phyloP scores from a whole-genome alignment of 2,797 vertebrate genomes.

The Helicolenus hilgendorfi region DNA sequence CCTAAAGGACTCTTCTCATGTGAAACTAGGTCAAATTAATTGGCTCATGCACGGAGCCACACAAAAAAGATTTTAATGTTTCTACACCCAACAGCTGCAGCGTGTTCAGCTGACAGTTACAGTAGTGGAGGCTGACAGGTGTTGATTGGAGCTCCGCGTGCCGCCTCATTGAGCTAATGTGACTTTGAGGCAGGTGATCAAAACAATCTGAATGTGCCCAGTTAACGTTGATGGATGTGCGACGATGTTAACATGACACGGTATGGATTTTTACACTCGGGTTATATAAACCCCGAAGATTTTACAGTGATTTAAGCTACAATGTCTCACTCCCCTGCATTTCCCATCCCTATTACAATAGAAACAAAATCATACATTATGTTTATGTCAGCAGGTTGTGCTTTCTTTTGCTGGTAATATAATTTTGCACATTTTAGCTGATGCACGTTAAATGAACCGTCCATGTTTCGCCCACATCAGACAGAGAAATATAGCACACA shows the following conservation, averaged over 20 bases:
- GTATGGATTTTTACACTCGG: not conserved
- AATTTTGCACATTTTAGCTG: slow-evolving; percentile 45
- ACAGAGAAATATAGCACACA: slow-evolving; percentile 37
- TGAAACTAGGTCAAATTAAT: slow-evolving; percentile 78
- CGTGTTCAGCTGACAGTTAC: slow-evolving; percentile 41
- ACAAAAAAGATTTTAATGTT: slow-evolving; percentile 44
- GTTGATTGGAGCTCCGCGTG: slow-evolving; percentile 45
- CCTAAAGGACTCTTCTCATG: slow-evolving; percentile 43
- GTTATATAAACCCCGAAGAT: not conserved
- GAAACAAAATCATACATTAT: not conserved
- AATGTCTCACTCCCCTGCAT: not conserved
- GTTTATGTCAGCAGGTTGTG: slow-evolving; percentile 14
- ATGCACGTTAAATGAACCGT: slow-evolving; percentile 36
- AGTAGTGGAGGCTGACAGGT: slow-evolving; percentile 51
- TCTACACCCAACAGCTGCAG: slow-evolving; percentile 32
- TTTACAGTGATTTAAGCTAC: not conserved
- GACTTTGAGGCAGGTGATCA: slow-evolving; percentile 58
- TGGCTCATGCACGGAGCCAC: slow-evolving; percentile 44
- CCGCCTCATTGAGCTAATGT: slow-evolving; percentile 38
- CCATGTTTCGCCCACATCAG: slow-evolving; percentile 17
- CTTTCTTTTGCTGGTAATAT: slow-evolving; percentile 14
- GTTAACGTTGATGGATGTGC: slow-evolving; percentile 31
- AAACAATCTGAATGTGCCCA: slow-evolving; percentile 20
- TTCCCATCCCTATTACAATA: not conserved
- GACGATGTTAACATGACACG: not conserved